Evolutionary conservation across 2,113 vertebrate species (phyloP).

Genomic region (Semicossyphus pulcher): DNA sequence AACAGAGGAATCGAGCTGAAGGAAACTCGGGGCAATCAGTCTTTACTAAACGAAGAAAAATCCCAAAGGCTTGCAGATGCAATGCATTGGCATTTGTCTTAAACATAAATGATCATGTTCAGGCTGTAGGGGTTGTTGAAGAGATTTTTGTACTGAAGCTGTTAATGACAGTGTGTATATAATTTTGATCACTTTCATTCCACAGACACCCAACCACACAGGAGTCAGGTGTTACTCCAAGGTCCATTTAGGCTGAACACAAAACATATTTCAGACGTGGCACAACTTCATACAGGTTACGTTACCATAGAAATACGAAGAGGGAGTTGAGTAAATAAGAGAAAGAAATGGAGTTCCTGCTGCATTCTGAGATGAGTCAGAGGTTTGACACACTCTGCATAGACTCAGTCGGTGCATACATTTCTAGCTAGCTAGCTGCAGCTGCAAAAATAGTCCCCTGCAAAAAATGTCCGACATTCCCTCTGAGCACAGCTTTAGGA

Average conservation of each 20-base stretch:
- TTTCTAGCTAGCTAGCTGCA: too few species aligned
- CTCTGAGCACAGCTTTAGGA: neutral
- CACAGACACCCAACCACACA: too few species aligned
- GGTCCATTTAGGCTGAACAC: neutral
- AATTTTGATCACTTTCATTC: neutral
- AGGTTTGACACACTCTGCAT: neutral
- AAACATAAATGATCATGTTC: neutral
- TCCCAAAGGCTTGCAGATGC: neutral
- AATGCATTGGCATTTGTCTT: neutral
- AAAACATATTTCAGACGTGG: neutral
- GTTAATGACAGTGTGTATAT: neutral
- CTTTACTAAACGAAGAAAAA: slow-evolving; percentile 20
- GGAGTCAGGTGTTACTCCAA: neutral
- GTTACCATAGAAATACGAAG: too few species aligned
- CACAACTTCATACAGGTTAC: too few species aligned
- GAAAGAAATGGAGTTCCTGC: neutral
- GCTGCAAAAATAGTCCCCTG: neutral
- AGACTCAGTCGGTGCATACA: too few species aligned
- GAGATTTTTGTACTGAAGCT: slow-evolving; percentile 23
- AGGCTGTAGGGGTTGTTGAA: neutral
- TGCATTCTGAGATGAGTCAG: neutral
- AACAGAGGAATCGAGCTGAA: neutral
- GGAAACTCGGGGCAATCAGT: slow-evolving; percentile 24
- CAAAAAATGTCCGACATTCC: neutral
- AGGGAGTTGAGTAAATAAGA: neutral